Evolutionary conservation across 2,113 vertebrate genomes (phyloP).

Genomic region (Tachuris rubrigastra): DNA sequence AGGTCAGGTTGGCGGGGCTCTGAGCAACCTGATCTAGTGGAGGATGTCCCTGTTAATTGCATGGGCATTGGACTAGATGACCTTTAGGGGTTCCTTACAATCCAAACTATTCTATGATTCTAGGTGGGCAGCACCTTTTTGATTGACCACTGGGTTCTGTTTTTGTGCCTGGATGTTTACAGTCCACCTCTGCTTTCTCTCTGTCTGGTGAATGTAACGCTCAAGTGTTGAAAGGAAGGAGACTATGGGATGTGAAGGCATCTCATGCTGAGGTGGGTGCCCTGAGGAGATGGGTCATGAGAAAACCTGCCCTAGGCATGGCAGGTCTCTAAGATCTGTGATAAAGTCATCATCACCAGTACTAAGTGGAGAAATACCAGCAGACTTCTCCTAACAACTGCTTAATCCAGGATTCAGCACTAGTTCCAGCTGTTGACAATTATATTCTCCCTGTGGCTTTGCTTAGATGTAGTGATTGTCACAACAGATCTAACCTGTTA

Average conservation of each 20-base stretch:
- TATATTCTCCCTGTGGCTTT: not conserved
- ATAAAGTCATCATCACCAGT: not conserved
- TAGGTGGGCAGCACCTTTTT: not conserved
- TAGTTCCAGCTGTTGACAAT: not conserved
- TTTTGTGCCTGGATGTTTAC: not conserved
- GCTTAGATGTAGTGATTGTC: not conserved
- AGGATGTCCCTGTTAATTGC: not conserved
- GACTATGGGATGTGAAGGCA: not conserved
- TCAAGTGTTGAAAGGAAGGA: not conserved
- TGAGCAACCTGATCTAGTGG: not conserved
- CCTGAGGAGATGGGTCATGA: not conserved
- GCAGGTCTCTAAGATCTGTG: not conserved
- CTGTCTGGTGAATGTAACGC: not conserved
- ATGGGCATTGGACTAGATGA: not conserved
- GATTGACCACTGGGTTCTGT: not conserved
- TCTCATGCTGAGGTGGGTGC: accelerated
- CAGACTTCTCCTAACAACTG: not conserved
- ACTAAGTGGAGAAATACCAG: not conserved
- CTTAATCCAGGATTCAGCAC: not conserved
- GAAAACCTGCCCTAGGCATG: not conserved
- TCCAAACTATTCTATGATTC: not conserved
- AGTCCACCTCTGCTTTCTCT: not conserved
- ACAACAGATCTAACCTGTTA: not conserved
- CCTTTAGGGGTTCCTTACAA: not conserved
- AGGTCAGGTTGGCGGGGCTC: not conserved